Evolutionary conservation across 2,113 vertebrate genomes (phyloP).

Genomic region (Aptenodytes forsteri): DNA sequence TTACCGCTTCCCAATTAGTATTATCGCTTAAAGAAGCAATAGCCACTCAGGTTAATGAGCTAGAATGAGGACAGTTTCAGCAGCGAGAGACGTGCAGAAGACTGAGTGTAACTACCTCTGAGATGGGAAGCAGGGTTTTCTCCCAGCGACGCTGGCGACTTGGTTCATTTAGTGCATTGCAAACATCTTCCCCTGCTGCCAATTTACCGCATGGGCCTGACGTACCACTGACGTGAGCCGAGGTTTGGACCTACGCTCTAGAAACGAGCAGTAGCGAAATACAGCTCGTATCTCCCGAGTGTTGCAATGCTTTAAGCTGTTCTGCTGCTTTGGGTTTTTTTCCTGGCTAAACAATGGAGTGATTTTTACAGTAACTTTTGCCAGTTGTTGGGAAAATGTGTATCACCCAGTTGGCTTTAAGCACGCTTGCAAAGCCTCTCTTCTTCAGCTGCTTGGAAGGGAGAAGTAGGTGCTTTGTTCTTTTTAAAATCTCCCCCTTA

Average conservation of each 20-base stretch:
- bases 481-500: background rate
- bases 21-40: background rate
- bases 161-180: background rate
- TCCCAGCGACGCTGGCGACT: background rate
- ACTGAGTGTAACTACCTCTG: background rate
- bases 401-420: background rate
- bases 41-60: background rate
- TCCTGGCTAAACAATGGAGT: background rate
- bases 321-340: background rate
- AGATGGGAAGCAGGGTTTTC: background rate
- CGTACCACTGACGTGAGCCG: background rate
- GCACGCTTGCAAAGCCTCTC: background rate
- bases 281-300: fast-evolving
- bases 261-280: background rate
- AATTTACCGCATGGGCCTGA: background rate
- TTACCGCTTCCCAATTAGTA: background rate
- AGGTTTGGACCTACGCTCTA: background rate
- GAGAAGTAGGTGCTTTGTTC: background rate
- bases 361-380: background rate
- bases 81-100: background rate
- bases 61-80: background rate
- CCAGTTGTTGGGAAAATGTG: background rate
- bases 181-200: fast-evolving
- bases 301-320: background rate
- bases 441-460: background rate